Evolutionary conservation across 2,888 invertebrate genomes (phyloP).

Genomic region (Sisyra nigra): DNA sequence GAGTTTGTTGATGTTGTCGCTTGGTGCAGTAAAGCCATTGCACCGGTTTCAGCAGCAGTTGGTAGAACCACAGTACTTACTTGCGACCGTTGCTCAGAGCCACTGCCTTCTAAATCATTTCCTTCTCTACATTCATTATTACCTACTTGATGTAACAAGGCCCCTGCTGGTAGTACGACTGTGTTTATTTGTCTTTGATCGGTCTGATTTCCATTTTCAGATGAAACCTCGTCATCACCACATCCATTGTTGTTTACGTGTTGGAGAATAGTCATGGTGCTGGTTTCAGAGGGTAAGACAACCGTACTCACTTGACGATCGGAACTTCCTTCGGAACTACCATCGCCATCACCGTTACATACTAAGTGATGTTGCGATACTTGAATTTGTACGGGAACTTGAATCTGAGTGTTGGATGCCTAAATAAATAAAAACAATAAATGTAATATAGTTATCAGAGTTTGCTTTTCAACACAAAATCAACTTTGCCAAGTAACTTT

Average conservation of each 20-base stretch:
- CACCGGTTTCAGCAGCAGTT: conserved; percentile 29
- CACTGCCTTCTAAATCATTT: no score
- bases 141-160: conserved; percentile 11
- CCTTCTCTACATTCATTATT: no score
- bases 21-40: conserved; percentile 28
- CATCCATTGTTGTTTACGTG: not conserved
- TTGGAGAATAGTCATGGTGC: no score
- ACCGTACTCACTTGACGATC: no score
- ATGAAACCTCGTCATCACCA: not conserved
- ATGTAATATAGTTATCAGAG: no score
- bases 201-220: no score
- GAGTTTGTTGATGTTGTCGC: conserved; percentile 19
- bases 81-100: conserved; percentile 14
- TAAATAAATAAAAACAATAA: conserved; percentile 15
- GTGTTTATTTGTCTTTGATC: conserved; percentile 23
- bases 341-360: conserved; percentile 21
- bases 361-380: conserved; percentile 36
- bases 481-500: no score
- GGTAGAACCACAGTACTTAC: conserved; percentile 36
- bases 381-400: conserved; percentile 48
- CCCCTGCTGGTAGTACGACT: conserved; percentile 34
- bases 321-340: conserved; percentile 7
- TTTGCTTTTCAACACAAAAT: no score
- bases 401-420: conserved; percentile 45
- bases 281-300: no score